Conservation (phyloP, 2,113 vertebrate genomes). For the Macheiramphus alcinus region DNA sequence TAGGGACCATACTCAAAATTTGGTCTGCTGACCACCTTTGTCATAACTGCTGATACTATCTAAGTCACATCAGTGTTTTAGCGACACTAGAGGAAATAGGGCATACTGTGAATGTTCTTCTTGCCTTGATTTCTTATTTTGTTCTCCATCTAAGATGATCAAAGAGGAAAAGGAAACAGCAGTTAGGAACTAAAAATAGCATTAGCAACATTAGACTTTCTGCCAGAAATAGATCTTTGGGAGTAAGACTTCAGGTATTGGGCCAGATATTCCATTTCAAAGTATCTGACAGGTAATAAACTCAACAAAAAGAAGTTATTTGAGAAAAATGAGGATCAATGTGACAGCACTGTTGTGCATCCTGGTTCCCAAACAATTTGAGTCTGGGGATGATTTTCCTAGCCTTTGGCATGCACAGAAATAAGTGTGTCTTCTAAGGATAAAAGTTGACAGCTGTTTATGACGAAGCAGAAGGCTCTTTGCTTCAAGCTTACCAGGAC, state of each 20-base stretch:
- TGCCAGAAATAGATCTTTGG: background rate
- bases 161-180: background rate
- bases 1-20: rapidly evolving
- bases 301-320: background rate
- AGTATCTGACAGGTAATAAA: background rate
- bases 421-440: background rate
- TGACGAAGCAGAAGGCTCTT: background rate
- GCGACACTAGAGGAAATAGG: background rate
- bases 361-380: background rate
- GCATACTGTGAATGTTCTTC: background rate
- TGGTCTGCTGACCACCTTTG: background rate
- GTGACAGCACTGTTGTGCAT: background rate
- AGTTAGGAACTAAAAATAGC: background rate
- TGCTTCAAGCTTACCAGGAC: background rate
- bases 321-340: background rate
- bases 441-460: background rate
- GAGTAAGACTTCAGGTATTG: background rate
- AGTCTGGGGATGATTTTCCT: background rate
- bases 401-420: background rate
- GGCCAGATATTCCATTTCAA: background rate
- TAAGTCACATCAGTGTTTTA: background rate
- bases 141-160: background rate
- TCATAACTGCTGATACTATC: background rate
- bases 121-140: background rate
- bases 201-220: background rate